Conservation (phyloP, 1,140 invertebrate genomes). For the Drosophila willistoni region DNA sequence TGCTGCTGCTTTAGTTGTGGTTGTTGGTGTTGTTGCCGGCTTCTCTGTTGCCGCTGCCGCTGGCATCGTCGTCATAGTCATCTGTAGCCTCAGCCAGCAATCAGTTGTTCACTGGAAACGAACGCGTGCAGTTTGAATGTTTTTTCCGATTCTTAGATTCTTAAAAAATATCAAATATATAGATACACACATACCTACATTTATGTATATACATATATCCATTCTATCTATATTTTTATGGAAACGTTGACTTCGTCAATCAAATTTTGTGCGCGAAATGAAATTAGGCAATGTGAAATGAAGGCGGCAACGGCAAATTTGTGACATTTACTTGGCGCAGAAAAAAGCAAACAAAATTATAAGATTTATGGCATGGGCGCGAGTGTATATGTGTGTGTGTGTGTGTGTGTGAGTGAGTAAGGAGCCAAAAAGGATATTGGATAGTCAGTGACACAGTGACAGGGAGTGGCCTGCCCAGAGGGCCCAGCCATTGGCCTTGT, state of each 20-base stretch:
- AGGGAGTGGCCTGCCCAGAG: constrained; percentile 28
- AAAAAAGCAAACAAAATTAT: constrained; percentile 23
- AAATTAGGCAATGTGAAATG: constrained; percentile 34
- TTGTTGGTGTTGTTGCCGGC: constrained; percentile 15
- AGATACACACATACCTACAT: constrained; percentile 6
- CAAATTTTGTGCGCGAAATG: constrained; percentile 36
- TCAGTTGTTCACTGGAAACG: constrained; percentile 71
- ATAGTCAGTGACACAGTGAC: constrained; percentile 5
- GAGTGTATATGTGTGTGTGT: neutral
- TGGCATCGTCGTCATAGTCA: constrained; percentile 50
- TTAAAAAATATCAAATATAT: constrained; percentile 29
- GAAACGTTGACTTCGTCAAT: constrained; percentile 21
- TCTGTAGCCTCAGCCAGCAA: constrained; percentile 48
- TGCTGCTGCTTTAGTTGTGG: constrained; percentile 25
- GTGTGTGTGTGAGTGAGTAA: neutral
- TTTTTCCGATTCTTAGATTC: constrained; percentile 38
- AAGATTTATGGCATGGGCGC: constrained; percentile 5
- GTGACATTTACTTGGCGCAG: constrained; percentile 12
- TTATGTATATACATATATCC: constrained; percentile 9
- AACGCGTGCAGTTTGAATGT: constrained; percentile 69
- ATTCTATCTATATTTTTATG: constrained; percentile 3
- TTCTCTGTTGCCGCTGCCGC: constrained; percentile 20
- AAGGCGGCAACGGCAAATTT: constrained; percentile 29
- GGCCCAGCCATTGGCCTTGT: constrained; percentile 52
- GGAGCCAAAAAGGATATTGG: constrained; percentile 4